These are phyloP conservation scores for Gobiocypris rarus DNA, from an alignment of 2,113 vertebrate species.

Conservation along the genomic window DNA sequence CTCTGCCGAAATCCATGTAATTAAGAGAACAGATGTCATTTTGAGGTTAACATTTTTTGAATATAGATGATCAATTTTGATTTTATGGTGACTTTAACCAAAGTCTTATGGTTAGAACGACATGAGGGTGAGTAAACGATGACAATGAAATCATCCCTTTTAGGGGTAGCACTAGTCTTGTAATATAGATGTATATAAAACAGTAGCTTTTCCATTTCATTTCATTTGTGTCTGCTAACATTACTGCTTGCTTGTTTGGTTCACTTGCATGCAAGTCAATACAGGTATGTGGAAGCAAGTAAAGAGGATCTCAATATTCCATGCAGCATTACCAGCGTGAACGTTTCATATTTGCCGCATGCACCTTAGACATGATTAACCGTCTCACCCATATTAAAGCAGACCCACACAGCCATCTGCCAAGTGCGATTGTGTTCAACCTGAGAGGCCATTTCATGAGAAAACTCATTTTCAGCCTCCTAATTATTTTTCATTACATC, in stretches of 20 bases:
- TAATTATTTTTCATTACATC: conserved; percentile 99
- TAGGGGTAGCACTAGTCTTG: neutral
- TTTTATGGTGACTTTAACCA: no score
- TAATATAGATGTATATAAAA: neutral
- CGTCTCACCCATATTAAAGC: conserved; percentile 92
- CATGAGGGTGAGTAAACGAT: no score
- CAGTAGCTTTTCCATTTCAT: neutral
- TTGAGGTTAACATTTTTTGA: no score
- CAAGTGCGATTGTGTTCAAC: conserved; percentile 95
- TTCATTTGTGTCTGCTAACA: neutral
- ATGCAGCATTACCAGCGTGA: conserved; percentile 74
- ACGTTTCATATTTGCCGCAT: conserved; percentile 84
- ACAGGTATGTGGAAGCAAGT: neutral
- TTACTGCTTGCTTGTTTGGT: neutral
- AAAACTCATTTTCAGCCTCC: conserved; percentile 98
- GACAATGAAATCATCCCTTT: no score
- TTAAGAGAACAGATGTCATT: no score
- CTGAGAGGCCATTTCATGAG: conserved; percentile 94
- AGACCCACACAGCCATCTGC: conserved; percentile 89
- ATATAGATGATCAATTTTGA: no score
- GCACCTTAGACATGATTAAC: conserved; percentile 93
- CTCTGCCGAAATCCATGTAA: no score
- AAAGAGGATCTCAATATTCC: neutral
- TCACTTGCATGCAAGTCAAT: neutral
- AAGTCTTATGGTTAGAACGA: no score